Evolutionary conservation across 2,797 vertebrate species (phyloP), one percentile per base, ranked within the genome.

Genomic region (Phaenicophaeus curvirostris): DNA sequence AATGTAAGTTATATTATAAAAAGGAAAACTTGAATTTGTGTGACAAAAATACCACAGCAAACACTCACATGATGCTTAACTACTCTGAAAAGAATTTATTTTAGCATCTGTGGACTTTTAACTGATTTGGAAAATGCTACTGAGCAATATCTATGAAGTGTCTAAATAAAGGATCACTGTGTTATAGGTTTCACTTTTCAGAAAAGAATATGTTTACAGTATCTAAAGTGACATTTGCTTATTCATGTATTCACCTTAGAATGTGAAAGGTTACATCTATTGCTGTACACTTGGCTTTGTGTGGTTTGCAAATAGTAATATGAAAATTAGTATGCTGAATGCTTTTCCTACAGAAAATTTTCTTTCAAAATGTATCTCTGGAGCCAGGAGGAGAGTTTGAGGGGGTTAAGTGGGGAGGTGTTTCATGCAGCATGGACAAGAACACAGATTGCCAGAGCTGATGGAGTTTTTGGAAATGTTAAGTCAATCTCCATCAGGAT

Each of bases 261-360:
- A 12, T 2, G 5, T 71, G 42, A 42, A 27, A 61, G 44, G 37
- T 4, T 11, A 1, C 24, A 12, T 6, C 18, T 55, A 1, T 25
- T 24, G 66, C 57, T 81, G 50, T 12, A 6, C 35, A 7, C 1
- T 0, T 7, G n/a, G 51, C 37, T 6, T 5, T 2, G 30, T 15
- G 42, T 7, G 24, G 4, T n/a, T 1, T 11, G 23, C 13, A 15
- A 48, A 7, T 15, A 9, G 11, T 9, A 20, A 30, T 4, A 20
- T 20, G 54, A 54, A 8, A 41, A 11, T 0, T 0, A 20, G 28
- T 3, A 3, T 0, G 6, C 67, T 23, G 35, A 6, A 15, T 17
- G 21, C 21, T 66, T 42, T 46, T 44, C 41, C 48, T n/a, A 2
- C 7, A 4, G 27, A 46, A n/a, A 2, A 28, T 20, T 24, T 2